Evolutionary conservation across 2,797 vertebrate species (phyloP).

Genomic region (Selene dorsalis): DNA sequence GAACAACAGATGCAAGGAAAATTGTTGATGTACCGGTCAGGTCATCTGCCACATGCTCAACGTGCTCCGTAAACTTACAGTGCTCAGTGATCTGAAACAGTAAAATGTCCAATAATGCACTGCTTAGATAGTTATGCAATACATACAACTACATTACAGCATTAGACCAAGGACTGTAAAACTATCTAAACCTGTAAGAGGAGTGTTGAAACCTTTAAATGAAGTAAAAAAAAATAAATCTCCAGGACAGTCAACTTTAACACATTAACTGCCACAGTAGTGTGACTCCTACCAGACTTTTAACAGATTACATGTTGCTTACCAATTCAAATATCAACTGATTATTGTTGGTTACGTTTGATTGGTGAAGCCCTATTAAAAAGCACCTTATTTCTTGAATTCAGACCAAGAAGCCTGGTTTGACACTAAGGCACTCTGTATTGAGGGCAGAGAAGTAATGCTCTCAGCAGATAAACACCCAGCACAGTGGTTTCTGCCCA

Average conservation of each 20-base stretch:
- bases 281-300: constrained; percentile 8
- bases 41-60: constrained; percentile 4
- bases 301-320: constrained; percentile 11
- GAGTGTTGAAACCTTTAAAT: constrained; percentile 7
- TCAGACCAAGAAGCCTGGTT: neutral
- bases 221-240: neutral
- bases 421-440: neutral
- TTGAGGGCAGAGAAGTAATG: constrained; percentile 28
- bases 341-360: constrained; percentile 5
- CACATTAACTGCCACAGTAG: neutral
- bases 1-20: constrained; percentile 26
- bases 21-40: neutral
- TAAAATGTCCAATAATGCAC: neutral
- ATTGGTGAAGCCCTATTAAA: constrained; percentile 4
- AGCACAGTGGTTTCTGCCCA: constrained; percentile 8
- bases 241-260: neutral
- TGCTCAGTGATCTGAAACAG: neutral
- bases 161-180: constrained; percentile 13
- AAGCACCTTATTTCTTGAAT: constrained; percentile 36
- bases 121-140: constrained; percentile 12
- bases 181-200: neutral
- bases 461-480: constrained; percentile 6
- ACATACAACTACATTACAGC: constrained; percentile 3
- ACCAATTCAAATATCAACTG: constrained; percentile 6
- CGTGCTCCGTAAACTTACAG: neutral